Percentiles rank a stretch among this genome's conserved stretches.
phyloP scores from a whole-genome alignment of 2,888 invertebrate genomes.

The Agriopis leucophaearia region DNA sequence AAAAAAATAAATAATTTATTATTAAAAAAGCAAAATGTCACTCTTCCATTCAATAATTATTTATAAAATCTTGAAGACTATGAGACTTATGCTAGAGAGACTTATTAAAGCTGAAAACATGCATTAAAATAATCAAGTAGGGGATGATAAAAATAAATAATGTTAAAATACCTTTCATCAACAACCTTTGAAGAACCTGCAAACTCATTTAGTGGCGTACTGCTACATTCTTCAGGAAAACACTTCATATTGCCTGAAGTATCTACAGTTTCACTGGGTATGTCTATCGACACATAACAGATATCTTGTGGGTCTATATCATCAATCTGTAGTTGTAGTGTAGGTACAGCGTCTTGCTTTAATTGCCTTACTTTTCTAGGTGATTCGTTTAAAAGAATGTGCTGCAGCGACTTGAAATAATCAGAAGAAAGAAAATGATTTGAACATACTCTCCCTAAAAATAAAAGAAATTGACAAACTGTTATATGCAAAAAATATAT shows the following conservation, averaged over 20 bases:
- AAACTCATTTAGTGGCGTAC: neutral
- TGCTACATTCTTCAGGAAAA: neutral
- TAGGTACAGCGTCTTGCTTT: neutral
- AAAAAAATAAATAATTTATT: neutral
- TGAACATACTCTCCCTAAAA: slow-evolving; percentile 8
- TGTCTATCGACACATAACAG: neutral
- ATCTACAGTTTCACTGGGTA: neutral
- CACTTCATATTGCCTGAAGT: neutral
- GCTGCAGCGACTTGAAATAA: neutral
- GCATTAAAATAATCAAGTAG: too few relatives aligned
- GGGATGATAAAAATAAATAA: neutral
- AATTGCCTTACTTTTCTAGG: slow-evolving; percentile 1
- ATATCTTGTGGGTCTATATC: neutral
- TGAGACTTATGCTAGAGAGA: too few relatives aligned
- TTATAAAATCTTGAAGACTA: too few relatives aligned
- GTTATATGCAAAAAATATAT: neutral
- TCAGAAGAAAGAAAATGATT: neutral
- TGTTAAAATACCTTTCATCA: neutral
- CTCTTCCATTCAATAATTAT: too few relatives aligned
- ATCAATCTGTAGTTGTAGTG: slow-evolving; percentile 3
- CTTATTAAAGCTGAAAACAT: too few relatives aligned
- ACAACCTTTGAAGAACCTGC: neutral
- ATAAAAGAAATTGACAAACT: neutral
- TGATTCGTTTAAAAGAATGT: neutral
- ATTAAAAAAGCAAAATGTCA: too few relatives aligned